Conservation (phyloP, 2,888 invertebrate genomes). For the Eustalomyia histrio region DNA sequence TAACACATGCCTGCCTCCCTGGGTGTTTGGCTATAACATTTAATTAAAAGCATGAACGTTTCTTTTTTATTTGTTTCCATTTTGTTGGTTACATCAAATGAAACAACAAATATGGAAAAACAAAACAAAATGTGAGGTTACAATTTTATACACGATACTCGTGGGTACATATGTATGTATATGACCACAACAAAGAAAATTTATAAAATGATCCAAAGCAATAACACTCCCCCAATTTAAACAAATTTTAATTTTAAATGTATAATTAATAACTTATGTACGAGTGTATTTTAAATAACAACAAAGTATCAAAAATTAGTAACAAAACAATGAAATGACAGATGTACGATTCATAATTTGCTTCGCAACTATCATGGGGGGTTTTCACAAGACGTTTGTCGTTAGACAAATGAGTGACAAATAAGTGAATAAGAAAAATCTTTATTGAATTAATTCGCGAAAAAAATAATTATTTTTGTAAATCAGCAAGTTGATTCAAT, state of each 20-base stretch:
- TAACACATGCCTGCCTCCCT: not conserved
- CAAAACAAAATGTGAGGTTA: slow-evolving; percentile 24
- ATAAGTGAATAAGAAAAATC: no score
- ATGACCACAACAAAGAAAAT: slow-evolving; percentile 39
- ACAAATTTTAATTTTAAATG: slow-evolving; percentile 1
- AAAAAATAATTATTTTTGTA: no score
- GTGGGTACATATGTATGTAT: no score
- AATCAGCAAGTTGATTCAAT: no score
- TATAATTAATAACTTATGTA: slow-evolving; percentile 2
- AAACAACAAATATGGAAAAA: not conserved
- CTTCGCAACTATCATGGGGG: no score
- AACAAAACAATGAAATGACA: not conserved
- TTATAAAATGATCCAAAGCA: slow-evolving; percentile 1
- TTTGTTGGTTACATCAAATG: slow-evolving; percentile 22
- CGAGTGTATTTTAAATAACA: not conserved
- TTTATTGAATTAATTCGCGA: no score
- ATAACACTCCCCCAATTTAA: not conserved
- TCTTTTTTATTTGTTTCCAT: slow-evolving; percentile 18
- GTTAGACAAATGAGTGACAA: no score
- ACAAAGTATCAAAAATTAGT: not conserved
- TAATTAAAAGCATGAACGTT: slow-evolving; percentile 52
- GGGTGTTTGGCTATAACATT: slow-evolving; percentile 35
- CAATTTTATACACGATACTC: slow-evolving; percentile 17
- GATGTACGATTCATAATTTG: no score
- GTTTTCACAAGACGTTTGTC: no score